phyloP scores from a whole-genome alignment of 2,888 invertebrate species.

The Dusona sp. region DNA sequence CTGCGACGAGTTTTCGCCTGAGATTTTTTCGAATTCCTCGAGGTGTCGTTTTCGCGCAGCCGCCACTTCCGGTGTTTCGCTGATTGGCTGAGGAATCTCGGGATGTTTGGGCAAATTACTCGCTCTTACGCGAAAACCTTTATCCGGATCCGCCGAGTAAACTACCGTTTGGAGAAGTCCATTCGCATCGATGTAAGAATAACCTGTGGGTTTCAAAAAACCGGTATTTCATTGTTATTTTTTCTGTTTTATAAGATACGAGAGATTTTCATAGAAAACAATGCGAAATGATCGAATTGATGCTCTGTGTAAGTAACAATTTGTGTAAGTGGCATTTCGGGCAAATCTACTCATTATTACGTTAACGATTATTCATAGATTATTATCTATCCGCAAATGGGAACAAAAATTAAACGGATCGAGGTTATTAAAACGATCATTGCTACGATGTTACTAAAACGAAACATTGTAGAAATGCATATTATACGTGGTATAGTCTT shows the following conservation, averaged over 20 bases:
- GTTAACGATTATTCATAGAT: background rate
- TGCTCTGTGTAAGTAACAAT: background rate
- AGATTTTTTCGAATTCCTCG: slow-evolving; percentile 71
- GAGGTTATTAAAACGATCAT: too few species aligned
- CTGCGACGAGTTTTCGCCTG: slow-evolving; percentile 45
- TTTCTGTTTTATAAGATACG: background rate
- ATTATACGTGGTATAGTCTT: background rate
- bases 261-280: background rate
- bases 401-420: slow-evolving; percentile 6
- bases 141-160: slow-evolving; percentile 87
- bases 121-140: slow-evolving; percentile 88
- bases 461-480: slow-evolving; percentile 20
- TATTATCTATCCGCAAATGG: slow-evolving; percentile 8
- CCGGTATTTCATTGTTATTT: background rate
- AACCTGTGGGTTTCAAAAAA: slow-evolving; percentile 82
- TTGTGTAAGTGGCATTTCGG: too few species aligned
- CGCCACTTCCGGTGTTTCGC: slow-evolving; percentile 85
- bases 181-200: slow-evolving; percentile 89
- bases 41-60: slow-evolving; percentile 84
- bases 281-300: slow-evolving; percentile 8
- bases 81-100: slow-evolving; percentile 78
- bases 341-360: background rate
- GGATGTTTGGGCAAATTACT: slow-evolving; percentile 85
- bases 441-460: too few species aligned
- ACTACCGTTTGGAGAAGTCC: slow-evolving; percentile 88